These are phyloP conservation scores for Setophaga petechia DNA, from an alignment of 2,113 vertebrate species.

Conservation along the genomic window DNA sequence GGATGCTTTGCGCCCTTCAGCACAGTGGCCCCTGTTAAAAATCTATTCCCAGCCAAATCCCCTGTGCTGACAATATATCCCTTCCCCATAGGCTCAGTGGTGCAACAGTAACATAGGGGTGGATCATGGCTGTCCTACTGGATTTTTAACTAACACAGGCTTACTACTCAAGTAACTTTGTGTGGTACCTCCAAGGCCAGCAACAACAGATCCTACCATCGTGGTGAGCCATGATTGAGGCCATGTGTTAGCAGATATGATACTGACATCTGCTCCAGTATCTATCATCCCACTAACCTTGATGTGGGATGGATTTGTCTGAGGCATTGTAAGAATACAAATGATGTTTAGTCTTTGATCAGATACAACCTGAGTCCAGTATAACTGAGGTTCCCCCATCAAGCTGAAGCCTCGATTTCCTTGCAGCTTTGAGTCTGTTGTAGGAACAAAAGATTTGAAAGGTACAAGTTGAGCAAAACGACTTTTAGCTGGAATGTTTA, in stretches of 20 bases:
- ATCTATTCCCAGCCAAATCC: background rate
- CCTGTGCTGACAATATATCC: background rate
- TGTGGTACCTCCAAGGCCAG: background rate
- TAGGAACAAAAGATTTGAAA: background rate
- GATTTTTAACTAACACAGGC: background rate
- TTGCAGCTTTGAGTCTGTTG: background rate
- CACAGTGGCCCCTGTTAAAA: background rate
- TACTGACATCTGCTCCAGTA: background rate
- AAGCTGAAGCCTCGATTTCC: background rate
- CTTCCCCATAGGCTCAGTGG: background rate
- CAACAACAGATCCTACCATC: background rate
- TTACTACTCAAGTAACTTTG: background rate
- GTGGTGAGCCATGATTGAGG: background rate
- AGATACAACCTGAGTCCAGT: background rate
- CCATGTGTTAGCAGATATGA: background rate
- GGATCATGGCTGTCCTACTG: too few relatives aligned
- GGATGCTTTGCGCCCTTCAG: background rate
- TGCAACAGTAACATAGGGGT: background rate
- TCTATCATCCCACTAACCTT: background rate
- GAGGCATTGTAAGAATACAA: background rate
- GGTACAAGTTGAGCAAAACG: background rate
- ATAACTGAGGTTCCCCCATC: background rate
- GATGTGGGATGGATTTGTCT: background rate
- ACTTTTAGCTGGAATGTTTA: background rate
- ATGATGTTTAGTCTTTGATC: background rate